Evolutionary conservation across 2,888 invertebrate genomes (phyloP), one percentile per base, ranked within the genome.

Genomic region (Morpho deidamia): DNA sequence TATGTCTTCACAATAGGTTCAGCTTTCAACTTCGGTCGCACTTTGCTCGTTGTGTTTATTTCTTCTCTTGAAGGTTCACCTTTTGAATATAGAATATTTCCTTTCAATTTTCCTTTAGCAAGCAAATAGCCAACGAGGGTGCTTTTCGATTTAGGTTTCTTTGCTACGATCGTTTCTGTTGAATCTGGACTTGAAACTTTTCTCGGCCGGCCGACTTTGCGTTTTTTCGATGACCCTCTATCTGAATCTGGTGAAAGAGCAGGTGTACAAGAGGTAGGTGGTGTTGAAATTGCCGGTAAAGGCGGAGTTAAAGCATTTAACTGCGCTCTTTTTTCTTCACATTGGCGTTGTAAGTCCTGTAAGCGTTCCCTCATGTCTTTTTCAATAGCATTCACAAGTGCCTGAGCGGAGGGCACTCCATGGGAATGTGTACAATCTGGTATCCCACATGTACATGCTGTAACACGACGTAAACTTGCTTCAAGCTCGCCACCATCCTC

Each of bases 251-350:
- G 90, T 1, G 90, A 90, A 12, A 86, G 68, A 32, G 86, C 89
- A 7, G 89, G 87, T 1, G 87, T 82, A 7, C 83, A 78, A 2
- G 90, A 85, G 1, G 91, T 81, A 0, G 83, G 71, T 1, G 90
- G 85, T 0, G 89, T 78, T 1, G 84, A 77, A 43, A 80, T 62
- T 1, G 77, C 62, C 4, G 81, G 80, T 55, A 91, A 84, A 57
- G 91, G 91, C 1, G 93, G 92, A 14, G 92, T 91, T 41, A 95
- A 84, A 62, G 94, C 94, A 58, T 92, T 93, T n/a, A 97, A 82
- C 77, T 97, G 95, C 34, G 93, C 93, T 71, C 96, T 95, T 72
- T 96, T 96, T 73, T 97, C 96, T 59, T 93, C 93, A 71, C 96
- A 95, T 70, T 95, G 94, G 32, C 94, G 90, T 69, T 96, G 95